Conservation (phyloP, 1,140 invertebrate species). For the Plutomurus gul region DNA sequence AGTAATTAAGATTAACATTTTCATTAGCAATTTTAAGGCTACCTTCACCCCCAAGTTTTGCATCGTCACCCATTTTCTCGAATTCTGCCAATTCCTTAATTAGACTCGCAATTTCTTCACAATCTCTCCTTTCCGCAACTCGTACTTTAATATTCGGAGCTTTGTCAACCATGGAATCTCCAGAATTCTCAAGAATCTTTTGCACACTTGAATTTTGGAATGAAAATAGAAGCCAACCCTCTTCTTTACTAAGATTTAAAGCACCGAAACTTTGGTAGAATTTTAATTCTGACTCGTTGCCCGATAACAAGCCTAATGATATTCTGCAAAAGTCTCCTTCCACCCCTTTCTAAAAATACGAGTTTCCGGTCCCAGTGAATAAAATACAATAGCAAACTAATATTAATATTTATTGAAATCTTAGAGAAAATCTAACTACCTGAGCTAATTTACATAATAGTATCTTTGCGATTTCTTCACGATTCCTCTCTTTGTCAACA, state of each 20-base stretch:
- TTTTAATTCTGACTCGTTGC: constrained; percentile 72
- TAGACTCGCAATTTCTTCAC: constrained; percentile 58
- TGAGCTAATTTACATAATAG: constrained; percentile 72
- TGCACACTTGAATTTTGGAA: constrained; percentile 57
- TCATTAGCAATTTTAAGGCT: too few relatives aligned
- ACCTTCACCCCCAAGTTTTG: constrained; percentile 68
- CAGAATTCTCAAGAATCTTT: background rate
- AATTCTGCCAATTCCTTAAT: constrained; percentile 80
- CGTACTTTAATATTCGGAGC: background rate
- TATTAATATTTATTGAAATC: too few relatives aligned
- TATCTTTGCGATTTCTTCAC: constrained; percentile 68
- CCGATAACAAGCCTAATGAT: constrained; percentile 76
- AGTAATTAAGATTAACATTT: background rate
- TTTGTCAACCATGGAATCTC: constrained; percentile 1
- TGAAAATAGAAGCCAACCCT: constrained; percentile 75
- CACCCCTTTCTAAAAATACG: constrained; percentile 62
- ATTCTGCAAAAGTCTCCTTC: constrained; percentile 65
- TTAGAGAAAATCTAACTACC: constrained; percentile 59
- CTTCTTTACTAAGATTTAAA: constrained; percentile 67
- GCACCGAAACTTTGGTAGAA: constrained; percentile 76
- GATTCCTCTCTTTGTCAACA: constrained; percentile 68
- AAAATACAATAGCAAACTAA: too few relatives aligned
- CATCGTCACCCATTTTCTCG: constrained; percentile 75
- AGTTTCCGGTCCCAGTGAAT: too few relatives aligned
- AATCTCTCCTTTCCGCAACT: constrained; percentile 56